Conservation (phyloP, 1,140 invertebrate species). For the Apis laboriosa region DNA sequence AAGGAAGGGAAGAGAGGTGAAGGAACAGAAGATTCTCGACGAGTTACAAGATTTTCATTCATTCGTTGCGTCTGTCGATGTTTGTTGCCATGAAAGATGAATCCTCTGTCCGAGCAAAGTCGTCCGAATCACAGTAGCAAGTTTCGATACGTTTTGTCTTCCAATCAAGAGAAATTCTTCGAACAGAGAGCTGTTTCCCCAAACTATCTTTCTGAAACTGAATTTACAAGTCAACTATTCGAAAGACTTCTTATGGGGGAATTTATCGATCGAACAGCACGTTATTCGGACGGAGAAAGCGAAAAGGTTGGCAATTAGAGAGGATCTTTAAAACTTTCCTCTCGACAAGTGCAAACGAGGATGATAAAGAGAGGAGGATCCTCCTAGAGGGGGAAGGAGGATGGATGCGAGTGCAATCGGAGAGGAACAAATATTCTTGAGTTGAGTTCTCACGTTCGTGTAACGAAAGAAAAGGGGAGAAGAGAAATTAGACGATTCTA, state of each 20-base stretch:
- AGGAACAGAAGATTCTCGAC: background rate
- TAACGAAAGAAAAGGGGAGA: background rate
- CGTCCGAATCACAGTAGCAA: slow-evolving; percentile 6
- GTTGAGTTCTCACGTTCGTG: background rate
- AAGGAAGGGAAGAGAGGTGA: no score
- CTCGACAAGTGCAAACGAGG: background rate
- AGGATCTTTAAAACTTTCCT: background rate
- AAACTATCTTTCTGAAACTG: background rate
- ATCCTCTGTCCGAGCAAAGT: background rate
- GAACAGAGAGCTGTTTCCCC: background rate
- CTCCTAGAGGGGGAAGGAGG: no score
- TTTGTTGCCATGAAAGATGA: slow-evolving; percentile 28
- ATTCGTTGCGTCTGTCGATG: background rate
- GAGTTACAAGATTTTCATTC: background rate
- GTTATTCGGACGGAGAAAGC: background rate
- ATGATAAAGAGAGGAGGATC: background rate
- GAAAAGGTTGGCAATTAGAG: background rate
- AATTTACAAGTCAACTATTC: slow-evolving; percentile 5
- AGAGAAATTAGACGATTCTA: background rate
- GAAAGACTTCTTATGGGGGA: background rate
- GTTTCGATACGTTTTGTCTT: slow-evolving; percentile 7
- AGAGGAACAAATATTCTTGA: background rate
- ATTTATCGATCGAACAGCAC: no score
- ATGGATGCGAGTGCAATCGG: background rate
- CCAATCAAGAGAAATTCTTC: slow-evolving; percentile 21